These are phyloP conservation scores for Pygocentrus nattereri DNA, from an alignment of 2,797 vertebrate species.

Conservation along the genomic window DNA sequence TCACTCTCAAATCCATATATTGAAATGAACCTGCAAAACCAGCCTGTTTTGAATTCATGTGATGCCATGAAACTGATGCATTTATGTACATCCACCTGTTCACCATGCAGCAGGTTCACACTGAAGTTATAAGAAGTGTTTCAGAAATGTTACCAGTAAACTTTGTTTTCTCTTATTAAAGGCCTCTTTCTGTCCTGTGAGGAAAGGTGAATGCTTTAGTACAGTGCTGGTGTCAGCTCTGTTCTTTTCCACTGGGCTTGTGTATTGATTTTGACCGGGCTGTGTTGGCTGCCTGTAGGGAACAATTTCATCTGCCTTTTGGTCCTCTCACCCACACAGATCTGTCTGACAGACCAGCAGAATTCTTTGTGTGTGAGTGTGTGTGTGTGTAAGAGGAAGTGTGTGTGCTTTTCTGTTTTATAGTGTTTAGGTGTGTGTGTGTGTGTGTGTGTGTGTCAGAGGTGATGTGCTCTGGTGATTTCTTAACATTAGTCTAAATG, in stretches of 20 bases:
- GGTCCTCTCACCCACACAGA: slow-evolving; percentile 16
- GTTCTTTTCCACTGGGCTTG: slow-evolving; percentile 28
- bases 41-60: too few relatives aligned
- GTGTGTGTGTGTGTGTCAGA: background rate
- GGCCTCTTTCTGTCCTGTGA: too few relatives aligned
- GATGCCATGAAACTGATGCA: too few relatives aligned
- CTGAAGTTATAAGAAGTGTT: too few relatives aligned
- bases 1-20: too few relatives aligned
- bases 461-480: background rate
- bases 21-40: too few relatives aligned
- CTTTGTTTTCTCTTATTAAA: background rate
- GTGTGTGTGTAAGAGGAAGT: slow-evolving; percentile 5
- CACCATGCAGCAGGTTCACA: too few relatives aligned
- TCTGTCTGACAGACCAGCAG: slow-evolving; percentile 23
- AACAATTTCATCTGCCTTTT: slow-evolving; percentile 21
- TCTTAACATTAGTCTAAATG: background rate
- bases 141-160: background rate
- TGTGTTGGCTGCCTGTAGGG: slow-evolving; percentile 11
- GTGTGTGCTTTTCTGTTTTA: background rate
- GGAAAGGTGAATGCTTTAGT: background rate
- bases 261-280: slow-evolving; percentile 33
- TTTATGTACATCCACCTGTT: too few relatives aligned
- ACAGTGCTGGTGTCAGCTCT: background rate
- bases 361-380: slow-evolving; percentile 29
- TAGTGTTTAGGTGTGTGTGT: background rate